Conservation (phyloP, 2,888 invertebrate genomes). For the Baronia brevicornis region DNA sequence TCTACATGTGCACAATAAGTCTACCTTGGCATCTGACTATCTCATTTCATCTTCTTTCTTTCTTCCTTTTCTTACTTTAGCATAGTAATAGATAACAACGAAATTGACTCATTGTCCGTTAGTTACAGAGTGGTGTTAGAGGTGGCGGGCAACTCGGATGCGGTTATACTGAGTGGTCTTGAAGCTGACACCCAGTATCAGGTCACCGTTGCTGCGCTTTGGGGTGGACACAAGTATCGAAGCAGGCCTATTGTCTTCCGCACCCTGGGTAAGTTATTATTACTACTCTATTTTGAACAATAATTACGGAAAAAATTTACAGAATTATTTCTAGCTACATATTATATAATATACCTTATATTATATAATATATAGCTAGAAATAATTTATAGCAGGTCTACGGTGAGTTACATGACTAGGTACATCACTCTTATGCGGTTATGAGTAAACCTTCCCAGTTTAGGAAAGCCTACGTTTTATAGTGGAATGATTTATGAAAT, state of each 20-base stretch:
- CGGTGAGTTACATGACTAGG: no score
- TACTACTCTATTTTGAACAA: not conserved
- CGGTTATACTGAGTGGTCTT: slow-evolving; percentile 86
- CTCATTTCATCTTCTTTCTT: slow-evolving; percentile 25
- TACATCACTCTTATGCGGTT: no score
- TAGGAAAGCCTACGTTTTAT: no score
- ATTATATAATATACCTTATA: no score
- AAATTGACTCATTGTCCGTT: slow-evolving; percentile 79
- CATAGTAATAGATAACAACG: slow-evolving; percentile 53
- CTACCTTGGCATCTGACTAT: slow-evolving; percentile 7
- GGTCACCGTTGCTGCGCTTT: slow-evolving; percentile 88
- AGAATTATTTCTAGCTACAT: no score
- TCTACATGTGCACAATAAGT: no score
- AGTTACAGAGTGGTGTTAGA: slow-evolving; percentile 96
- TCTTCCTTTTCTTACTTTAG: slow-evolving; percentile 35
- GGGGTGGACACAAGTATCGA: slow-evolving; percentile 87
- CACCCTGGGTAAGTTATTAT: slow-evolving; percentile 82
- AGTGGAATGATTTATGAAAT: no score
- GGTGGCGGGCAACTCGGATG: slow-evolving; percentile 92
- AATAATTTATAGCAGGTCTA: no score
- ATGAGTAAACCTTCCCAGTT: no score
- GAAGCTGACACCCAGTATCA: slow-evolving; percentile 93
- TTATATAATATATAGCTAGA: no score
- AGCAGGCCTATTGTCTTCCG: slow-evolving; percentile 93
- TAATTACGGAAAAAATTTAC: no score